Evolutionary conservation across 2,797 vertebrate species (phyloP).

Genomic region (Gambelia wislizenii): DNA sequence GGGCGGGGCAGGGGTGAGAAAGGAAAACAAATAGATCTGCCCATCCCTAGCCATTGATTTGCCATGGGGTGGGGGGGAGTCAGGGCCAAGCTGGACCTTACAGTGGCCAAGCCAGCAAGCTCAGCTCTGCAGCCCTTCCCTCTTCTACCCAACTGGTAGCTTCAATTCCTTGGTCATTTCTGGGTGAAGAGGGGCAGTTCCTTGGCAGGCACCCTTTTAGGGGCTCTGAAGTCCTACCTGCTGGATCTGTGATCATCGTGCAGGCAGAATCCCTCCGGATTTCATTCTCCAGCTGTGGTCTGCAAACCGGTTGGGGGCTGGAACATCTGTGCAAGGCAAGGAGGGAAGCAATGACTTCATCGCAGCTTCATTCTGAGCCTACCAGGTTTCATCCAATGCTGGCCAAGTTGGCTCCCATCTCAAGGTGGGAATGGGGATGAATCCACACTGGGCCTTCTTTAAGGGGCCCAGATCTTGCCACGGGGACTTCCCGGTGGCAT

Average conservation of each 20-base stretch:
- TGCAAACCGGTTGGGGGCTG: constrained; percentile 75
- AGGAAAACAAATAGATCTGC: neutral
- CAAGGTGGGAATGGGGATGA: neutral
- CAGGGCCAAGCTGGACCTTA: too few relatives aligned
- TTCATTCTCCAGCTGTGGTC: constrained; percentile 77
- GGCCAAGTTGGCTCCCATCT: neutral
- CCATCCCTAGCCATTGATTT: neutral
- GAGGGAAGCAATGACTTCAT: too few relatives aligned
- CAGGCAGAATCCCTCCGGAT: constrained; percentile 82
- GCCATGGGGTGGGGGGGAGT: too few relatives aligned
- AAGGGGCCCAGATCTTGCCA: neutral
- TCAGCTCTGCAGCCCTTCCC: accelerated
- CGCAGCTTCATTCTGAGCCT: too few relatives aligned
- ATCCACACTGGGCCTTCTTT: neutral
- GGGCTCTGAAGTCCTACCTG: constrained; percentile 70
- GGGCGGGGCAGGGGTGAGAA: too few relatives aligned
- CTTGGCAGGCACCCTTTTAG: too few relatives aligned
- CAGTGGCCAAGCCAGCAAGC: too few relatives aligned
- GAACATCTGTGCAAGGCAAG: constrained; percentile 75
- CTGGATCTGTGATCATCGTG: constrained; percentile 83
- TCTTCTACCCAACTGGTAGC: too few relatives aligned
- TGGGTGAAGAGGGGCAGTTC: too few relatives aligned
- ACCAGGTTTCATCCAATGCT: too few relatives aligned
- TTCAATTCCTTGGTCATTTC: too few relatives aligned
- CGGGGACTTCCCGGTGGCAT: neutral